These are phyloP conservation scores for Percopsis omiscomaycus DNA, from an alignment of 2,797 vertebrate genomes.

Conservation along the genomic window DNA sequence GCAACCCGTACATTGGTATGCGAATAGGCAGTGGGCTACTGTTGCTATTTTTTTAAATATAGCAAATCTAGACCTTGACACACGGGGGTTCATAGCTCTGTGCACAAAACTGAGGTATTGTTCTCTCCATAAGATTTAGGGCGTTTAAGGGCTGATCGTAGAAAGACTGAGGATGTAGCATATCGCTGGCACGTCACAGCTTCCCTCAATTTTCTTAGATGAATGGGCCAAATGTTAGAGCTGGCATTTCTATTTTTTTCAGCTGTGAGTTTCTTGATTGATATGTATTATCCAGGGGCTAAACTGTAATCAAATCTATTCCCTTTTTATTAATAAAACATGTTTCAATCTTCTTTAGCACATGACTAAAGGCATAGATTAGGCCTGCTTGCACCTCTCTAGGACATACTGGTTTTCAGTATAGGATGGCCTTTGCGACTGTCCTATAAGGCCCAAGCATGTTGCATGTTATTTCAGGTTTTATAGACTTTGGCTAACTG, in stretches of 20 bases:
- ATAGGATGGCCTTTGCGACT: too few relatives aligned
- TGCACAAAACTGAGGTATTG: slow-evolving; percentile 19
- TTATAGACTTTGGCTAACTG: too few relatives aligned
- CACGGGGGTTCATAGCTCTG: slow-evolving; percentile 34
- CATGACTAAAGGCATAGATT: not conserved
- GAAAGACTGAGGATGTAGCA: slow-evolving; percentile 6
- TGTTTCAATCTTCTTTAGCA: not conserved
- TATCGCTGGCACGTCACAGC: not conserved
- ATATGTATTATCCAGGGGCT: not conserved
- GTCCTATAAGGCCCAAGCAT: too few relatives aligned
- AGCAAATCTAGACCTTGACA: slow-evolving; percentile 21
- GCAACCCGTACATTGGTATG: too few relatives aligned
- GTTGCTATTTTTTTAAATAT: slow-evolving; percentile 2
- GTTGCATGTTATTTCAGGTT: too few relatives aligned
- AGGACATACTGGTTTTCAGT: too few relatives aligned
- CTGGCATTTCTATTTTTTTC: not conserved
- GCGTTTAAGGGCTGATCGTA: too few relatives aligned
- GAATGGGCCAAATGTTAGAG: not conserved
- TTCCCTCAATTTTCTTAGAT: not conserved
- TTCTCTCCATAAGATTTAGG: slow-evolving; percentile 21
- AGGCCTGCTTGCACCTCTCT: too few relatives aligned
- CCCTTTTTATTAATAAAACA: not conserved
- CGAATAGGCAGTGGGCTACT: not conserved
- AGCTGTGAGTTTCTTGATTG: not conserved
- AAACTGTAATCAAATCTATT: not conserved